Evolutionary conservation across 2,113 vertebrate species (phyloP), one percentile per base, ranked within the genome.

Genomic region (Sphaerodactylus townsendi): DNA sequence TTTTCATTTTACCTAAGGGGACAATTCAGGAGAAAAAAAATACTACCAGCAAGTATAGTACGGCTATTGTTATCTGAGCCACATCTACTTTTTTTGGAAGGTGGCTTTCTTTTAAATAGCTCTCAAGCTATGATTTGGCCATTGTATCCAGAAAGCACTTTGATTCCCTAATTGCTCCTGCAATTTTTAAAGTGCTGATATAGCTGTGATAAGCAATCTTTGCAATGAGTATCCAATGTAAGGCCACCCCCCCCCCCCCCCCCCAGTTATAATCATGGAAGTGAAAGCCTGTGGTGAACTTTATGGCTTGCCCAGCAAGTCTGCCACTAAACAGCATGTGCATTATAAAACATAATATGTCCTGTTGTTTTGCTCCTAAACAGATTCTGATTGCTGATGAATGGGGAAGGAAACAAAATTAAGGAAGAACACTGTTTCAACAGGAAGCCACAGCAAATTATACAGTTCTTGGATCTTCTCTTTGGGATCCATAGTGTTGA

Each of bases 341-440:
- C 74, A 77, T 80, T 59, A 64, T 85, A 53, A 21, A 74, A 5
- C 44, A 7, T 28, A 33, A 30, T n/a, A 10, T 56, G 28, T 56
- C 77, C 14, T 64, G 75, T 1, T 53, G 84, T 35, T 64, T 83
- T 33, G 83, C n/a, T 35, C 23, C 73, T 74, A 66, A 65, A 79
- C 87, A 70, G 91, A 90, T 90, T 69, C 84, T 71, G 39, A 21
- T 62, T 37, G 39, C 85, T 86, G 69, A 50, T 85, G 73, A 77
- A 1, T 77, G 86, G 37, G 62, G 77, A 72, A 79, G 25, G 2
- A 13, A 68, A 33, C 77, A 48, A 77, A 84, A 35, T 84, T 44
- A 81, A 53, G 75, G 66, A n/a, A 2, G 53, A 56, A 56, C 33
- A 50, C 80, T 86, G 53, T 7, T 65, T 37, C 41, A 65, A 64